Conservation (phyloP, 2,797 vertebrate genomes). For the Percopsis omiscomaycus region DNA sequence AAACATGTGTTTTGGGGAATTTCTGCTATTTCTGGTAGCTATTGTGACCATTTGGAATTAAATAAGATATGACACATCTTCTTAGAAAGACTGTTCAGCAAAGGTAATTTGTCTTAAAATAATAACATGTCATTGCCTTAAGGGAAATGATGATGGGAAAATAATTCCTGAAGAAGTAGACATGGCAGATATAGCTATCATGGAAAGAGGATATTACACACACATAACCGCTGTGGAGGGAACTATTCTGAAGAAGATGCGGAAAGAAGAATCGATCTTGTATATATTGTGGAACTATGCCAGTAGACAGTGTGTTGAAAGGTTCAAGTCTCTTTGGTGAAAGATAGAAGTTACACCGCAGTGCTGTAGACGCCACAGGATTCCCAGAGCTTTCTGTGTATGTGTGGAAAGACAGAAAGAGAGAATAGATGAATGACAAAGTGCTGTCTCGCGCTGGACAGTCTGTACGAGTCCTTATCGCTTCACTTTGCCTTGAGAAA, state of each 20-base stretch:
- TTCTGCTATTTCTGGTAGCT: too few relatives aligned
- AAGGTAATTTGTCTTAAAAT: too few relatives aligned
- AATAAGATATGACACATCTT: too few relatives aligned
- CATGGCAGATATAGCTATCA: conserved; percentile 25
- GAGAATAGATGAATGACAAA: conserved; percentile 11
- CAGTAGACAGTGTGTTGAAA: conserved; percentile 49
- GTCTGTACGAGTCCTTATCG: conserved; percentile 1
- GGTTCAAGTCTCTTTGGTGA: conserved; percentile 47
- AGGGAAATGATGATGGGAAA: conserved; percentile 20
- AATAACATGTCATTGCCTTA: too few relatives aligned
- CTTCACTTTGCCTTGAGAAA: conserved; percentile 25
- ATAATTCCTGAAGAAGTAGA: conserved; percentile 4
- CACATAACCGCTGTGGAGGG: conserved; percentile 10
- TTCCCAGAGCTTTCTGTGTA: conserved; percentile 30
- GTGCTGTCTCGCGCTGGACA: conserved; percentile 6
- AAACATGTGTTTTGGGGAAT: too few relatives aligned
- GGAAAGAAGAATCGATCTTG: conserved; percentile 24
- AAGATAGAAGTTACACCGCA: conserved; percentile 20
- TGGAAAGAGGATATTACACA: conserved; percentile 7
- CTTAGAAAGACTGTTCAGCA: too few relatives aligned
- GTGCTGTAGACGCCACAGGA: conserved; percentile 13
- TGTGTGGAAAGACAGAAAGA: conserved; percentile 13
- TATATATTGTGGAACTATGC: conserved; percentile 37
- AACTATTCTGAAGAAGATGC: conserved; percentile 26
- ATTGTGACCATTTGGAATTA: too few relatives aligned